Conservation (phyloP, 2,113 vertebrate species). For the Notothenia rossii region DNA sequence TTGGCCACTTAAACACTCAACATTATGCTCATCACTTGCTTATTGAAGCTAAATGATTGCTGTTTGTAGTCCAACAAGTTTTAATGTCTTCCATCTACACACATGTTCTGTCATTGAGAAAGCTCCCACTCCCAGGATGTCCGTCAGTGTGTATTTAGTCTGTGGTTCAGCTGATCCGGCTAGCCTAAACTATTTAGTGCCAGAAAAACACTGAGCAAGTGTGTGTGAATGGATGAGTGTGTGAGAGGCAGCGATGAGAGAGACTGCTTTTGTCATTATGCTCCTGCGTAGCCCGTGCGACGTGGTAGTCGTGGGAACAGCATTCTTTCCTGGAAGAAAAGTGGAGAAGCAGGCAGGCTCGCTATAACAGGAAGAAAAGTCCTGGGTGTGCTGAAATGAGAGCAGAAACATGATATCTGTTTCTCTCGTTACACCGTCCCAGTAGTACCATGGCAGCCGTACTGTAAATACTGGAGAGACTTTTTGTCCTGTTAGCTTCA, state of each 20-base stretch:
- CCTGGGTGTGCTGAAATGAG: conserved; percentile 28
- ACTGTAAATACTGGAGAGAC: neutral
- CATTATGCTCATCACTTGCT: neutral
- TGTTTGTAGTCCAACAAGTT: neutral
- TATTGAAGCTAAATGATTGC: neutral
- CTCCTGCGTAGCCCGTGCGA: conserved; percentile 32
- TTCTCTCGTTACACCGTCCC: conserved; percentile 1
- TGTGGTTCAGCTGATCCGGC: conserved; percentile 1
- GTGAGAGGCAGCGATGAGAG: conserved; percentile 1
- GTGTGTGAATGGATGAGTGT: conserved; percentile 2
- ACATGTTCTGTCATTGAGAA: neutral
- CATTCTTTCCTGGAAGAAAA: conserved; percentile 67
- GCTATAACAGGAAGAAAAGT: conserved; percentile 36
- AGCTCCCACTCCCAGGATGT: neutral
- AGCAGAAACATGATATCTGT: conserved; percentile 38
- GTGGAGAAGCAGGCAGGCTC: conserved; percentile 24
- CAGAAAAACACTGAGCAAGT: conserved; percentile 12
- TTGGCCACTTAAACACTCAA: neutral
- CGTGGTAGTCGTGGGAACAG: conserved; percentile 64
- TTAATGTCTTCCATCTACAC: neutral
- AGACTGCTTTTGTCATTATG: conserved; percentile 62
- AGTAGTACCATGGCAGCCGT: neutral
- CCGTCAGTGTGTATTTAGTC: neutral
- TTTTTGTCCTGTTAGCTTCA: neutral
- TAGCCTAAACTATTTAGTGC: neutral